A percentile compares a stretch with the other conserved stretches of the same genome.
phyloP scores from a whole-genome alignment of 2,888 invertebrate species.

The Ametastegia equiseti region DNA sequence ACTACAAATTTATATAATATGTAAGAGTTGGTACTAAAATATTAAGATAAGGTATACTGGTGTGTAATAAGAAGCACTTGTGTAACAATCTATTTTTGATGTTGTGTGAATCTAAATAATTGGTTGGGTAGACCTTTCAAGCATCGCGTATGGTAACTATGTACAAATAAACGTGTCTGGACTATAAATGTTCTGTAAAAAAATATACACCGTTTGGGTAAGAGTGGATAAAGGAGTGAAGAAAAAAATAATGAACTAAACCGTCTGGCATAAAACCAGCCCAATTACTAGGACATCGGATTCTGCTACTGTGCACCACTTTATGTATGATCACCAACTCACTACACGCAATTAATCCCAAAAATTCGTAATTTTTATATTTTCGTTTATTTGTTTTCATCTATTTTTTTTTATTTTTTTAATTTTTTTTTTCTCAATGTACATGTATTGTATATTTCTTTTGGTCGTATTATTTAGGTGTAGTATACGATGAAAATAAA shows the following conservation, averaged over 20 bases:
- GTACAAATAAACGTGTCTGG: conserved; percentile 72
- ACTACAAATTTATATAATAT: conserved; percentile 41
- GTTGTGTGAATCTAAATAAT: conserved; percentile 72
- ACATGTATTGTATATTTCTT: too few species aligned
- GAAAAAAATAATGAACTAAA: too few species aligned
- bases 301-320: conserved; percentile 41
- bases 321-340: conserved; percentile 37
- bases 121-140: conserved; percentile 70
- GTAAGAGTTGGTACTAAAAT: conserved; percentile 46
- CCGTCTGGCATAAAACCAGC: conserved; percentile 51
- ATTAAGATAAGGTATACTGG: conserved; percentile 56
- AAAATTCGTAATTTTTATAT: background rate
- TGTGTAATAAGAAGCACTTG: conserved; percentile 65
- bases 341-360: conserved; percentile 27
- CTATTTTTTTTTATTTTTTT: conserved; percentile 1
- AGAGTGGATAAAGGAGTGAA: conserved; percentile 47
- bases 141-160: conserved; percentile 72
- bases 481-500: background rate
- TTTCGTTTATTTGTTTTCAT: background rate
- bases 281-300: conserved; percentile 54
- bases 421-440: background rate
- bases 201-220: conserved; percentile 58
- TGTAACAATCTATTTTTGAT: conserved; percentile 75
- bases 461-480: background rate
- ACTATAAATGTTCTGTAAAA: conserved; percentile 67